These are phyloP conservation scores for Andrena cerasifolii DNA, from an alignment of 1,140 invertebrate species.

Conservation along the genomic window DNA sequence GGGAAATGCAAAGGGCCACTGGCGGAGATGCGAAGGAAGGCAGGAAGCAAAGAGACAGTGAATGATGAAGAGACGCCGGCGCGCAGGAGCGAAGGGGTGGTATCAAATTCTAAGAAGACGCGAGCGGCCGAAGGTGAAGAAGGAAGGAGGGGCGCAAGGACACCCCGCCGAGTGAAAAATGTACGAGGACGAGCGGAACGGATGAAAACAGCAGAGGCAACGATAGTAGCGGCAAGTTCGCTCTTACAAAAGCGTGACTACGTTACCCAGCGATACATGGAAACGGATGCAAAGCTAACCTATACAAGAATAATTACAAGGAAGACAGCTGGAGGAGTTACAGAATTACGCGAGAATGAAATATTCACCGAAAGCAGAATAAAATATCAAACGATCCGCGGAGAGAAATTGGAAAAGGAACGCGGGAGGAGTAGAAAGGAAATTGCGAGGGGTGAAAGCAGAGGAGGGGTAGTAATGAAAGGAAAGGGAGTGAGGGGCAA, in stretches of 20 bases:
- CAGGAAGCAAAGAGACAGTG: not conserved
- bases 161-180: constrained; percentile 29
- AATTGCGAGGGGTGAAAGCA: not conserved
- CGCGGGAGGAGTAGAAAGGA: not conserved
- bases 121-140: too few relatives aligned
- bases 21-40: not conserved
- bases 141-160: not conserved
- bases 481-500: not conserved
- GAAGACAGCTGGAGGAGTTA: too few relatives aligned
- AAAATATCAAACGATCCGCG: too few relatives aligned
- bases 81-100: not conserved
- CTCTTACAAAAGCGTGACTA: not conserved
- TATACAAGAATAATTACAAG: too few relatives aligned
- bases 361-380: too few relatives aligned
- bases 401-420: not conserved
- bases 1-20: not conserved
- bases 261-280: constrained; percentile 5
- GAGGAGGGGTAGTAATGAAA: not conserved
- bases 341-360: too few relatives aligned
- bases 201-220: not conserved
- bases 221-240: not conserved
- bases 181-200: not conserved
- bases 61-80: not conserved
- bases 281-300: too few relatives aligned
- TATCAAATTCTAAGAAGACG: not conserved